A percentile compares a stretch with the other conserved stretches of the same genome.
These are phyloP conservation scores for Coenonympha arcania DNA, from an alignment of 2,888 invertebrate genomes.

Conservation along the genomic window DNA sequence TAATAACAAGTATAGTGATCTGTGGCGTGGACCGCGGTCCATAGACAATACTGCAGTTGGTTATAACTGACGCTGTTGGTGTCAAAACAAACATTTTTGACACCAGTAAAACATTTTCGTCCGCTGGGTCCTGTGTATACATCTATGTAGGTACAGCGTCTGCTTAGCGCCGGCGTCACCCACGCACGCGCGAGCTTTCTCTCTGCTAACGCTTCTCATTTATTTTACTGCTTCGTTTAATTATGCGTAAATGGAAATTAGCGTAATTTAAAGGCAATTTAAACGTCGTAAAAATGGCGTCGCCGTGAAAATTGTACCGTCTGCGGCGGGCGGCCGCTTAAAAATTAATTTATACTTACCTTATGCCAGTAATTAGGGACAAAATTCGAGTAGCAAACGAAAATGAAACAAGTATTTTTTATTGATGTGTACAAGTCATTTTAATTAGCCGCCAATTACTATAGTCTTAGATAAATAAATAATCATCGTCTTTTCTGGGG, in stretches of 20 bases:
- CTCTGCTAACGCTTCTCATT: constrained; percentile 8
- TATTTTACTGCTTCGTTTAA: constrained; percentile 11
- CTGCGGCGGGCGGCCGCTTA: constrained; percentile 5
- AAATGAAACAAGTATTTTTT: not conserved
- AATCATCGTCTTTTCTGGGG: too few relatives aligned
- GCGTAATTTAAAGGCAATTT: constrained; percentile 11
- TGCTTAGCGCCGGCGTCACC: constrained; percentile 2
- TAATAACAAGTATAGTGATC: too few relatives aligned
- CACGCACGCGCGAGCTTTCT: constrained; percentile 4
- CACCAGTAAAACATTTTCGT: too few relatives aligned
- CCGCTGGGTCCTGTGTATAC: too few relatives aligned
- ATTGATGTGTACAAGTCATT: too few relatives aligned
- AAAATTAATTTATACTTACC: constrained; percentile 9
- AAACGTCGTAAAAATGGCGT: constrained; percentile 10
- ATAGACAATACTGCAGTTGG: too few relatives aligned
- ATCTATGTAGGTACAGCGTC: too few relatives aligned
- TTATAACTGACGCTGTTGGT: too few relatives aligned
- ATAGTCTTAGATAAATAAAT: too few relatives aligned
- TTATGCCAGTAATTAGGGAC: constrained; percentile 1
- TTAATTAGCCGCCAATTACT: too few relatives aligned
- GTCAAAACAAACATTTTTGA: too few relatives aligned
- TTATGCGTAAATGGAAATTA: constrained; percentile 14
- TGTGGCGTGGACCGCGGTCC: too few relatives aligned
- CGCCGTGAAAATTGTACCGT: constrained; percentile 6
- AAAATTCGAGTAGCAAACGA: not conserved